A percentile compares a stretch with the other conserved stretches of the same genome.
Evolutionary conservation across 2,113 vertebrate genomes (phyloP).

Genomic region (Corvus moneduloides): DNA sequence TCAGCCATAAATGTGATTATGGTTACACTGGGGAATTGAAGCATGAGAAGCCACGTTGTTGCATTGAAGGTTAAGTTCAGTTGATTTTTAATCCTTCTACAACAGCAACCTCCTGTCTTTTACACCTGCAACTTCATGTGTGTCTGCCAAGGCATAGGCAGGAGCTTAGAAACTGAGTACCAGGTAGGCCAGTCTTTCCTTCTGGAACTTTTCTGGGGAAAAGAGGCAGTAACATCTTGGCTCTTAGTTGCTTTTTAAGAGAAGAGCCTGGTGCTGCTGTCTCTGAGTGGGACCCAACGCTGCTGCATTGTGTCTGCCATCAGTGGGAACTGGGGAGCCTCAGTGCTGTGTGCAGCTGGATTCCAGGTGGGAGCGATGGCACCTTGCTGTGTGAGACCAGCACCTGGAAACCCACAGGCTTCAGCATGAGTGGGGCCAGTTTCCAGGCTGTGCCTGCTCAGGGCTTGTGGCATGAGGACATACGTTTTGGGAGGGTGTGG

Average conservation of each 20-base stretch:
- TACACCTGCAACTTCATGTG: neutral
- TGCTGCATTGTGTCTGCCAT: neutral
- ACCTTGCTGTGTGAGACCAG: neutral
- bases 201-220: neutral
- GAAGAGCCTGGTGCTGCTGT: neutral
- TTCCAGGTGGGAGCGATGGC: accelerated
- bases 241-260: neutral
- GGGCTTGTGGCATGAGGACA: neutral
- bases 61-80: slow-evolving; percentile 34
- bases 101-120: neutral
- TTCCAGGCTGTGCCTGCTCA: neutral
- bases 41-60: neutral
- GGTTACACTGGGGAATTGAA: slow-evolving; percentile 17
- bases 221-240: neutral
- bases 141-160: neutral
- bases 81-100: slow-evolving; percentile 44
- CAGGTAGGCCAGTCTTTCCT: neutral
- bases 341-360: accelerated
- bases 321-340: neutral
- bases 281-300: accelerated
- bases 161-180: neutral
- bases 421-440: neutral
- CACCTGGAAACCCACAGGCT: neutral
- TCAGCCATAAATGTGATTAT: slow-evolving; percentile 17
- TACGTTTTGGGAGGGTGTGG: neutral